phyloP scores from a whole-genome alignment of 2,113 vertebrate species.

The Amphiprion percula region DNA sequence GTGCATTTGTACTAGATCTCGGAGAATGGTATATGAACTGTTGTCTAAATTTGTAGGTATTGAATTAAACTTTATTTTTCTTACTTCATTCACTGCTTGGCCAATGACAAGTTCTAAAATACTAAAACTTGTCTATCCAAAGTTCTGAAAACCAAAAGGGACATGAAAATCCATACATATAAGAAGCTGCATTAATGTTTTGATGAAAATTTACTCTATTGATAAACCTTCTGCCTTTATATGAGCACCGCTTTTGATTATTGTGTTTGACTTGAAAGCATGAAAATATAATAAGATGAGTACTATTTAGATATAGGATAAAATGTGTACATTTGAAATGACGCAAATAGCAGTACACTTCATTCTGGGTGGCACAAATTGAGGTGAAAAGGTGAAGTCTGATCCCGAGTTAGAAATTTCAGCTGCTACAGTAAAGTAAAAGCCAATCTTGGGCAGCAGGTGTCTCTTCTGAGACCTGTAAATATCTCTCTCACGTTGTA shows the following conservation, averaged over 20 bases:
- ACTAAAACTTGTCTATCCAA: not conserved
- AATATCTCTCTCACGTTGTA: not conserved
- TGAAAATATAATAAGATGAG: not conserved
- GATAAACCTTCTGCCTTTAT: no score
- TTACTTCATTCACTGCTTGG: not conserved
- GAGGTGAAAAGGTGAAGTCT: slow-evolving; percentile 12
- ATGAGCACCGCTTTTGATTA: not conserved
- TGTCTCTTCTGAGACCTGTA: slow-evolving; percentile 7
- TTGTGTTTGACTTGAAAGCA: not conserved
- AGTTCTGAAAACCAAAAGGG: not conserved
- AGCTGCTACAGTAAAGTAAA: slow-evolving; percentile 6
- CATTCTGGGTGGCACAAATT: not conserved
- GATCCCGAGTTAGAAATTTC: slow-evolving; percentile 1
- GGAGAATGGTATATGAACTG: slow-evolving; percentile 19
- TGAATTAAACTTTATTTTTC: not conserved
- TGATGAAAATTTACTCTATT: no score
- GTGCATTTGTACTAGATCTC: not conserved
- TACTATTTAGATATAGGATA: not conserved
- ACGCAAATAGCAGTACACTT: not conserved
- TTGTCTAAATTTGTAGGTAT: not conserved
- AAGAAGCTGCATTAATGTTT: no score
- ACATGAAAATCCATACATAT: not conserved
- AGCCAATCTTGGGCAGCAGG: not conserved
- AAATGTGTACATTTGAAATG: no score
- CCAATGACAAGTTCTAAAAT: not conserved